These are phyloP conservation scores for Leucosticte australis DNA, from an alignment of 2,113 vertebrate species.

Conservation along the genomic window DNA sequence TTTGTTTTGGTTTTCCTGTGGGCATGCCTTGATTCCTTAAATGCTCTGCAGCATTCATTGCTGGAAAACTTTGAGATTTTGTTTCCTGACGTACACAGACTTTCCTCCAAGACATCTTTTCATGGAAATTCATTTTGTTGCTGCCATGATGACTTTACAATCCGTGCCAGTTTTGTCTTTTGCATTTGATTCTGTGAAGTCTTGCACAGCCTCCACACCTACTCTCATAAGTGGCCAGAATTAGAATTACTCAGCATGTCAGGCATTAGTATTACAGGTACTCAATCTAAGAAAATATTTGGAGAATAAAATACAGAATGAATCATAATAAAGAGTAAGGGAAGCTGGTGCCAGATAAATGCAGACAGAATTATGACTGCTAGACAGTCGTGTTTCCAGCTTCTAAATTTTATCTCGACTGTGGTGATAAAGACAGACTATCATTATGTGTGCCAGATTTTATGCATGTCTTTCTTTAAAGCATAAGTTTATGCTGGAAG, in stretches of 20 bases:
- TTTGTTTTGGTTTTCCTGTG: not conserved
- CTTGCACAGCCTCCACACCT: not conserved
- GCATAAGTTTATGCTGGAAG: conserved; percentile 16
- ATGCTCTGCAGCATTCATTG: not conserved
- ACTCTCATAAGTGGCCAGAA: not conserved
- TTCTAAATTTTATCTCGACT: conserved; percentile 36
- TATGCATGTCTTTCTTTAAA: conserved; percentile 37
- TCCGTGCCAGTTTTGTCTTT: not conserved
- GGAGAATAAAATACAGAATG: not conserved
- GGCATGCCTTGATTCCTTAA: not conserved
- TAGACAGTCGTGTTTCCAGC: conserved; percentile 37
- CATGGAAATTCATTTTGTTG: not conserved
- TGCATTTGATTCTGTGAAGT: not conserved
- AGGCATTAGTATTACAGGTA: not conserved
- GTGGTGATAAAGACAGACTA: conserved; percentile 34
- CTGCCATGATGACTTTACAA: not conserved
- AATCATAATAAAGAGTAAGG: conserved; percentile 4
- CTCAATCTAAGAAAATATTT: conserved; percentile 8
- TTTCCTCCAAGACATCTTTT: not conserved
- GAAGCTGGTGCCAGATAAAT: conserved; percentile 1
- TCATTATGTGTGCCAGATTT: conserved; percentile 11
- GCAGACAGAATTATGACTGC: conserved; percentile 50
- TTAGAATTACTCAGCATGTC: not conserved
- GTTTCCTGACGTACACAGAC: not conserved
- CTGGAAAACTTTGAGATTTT: not conserved